Conservation (phyloP, 2,113 vertebrate genomes). For the Scophthalmus maximus region DNA sequence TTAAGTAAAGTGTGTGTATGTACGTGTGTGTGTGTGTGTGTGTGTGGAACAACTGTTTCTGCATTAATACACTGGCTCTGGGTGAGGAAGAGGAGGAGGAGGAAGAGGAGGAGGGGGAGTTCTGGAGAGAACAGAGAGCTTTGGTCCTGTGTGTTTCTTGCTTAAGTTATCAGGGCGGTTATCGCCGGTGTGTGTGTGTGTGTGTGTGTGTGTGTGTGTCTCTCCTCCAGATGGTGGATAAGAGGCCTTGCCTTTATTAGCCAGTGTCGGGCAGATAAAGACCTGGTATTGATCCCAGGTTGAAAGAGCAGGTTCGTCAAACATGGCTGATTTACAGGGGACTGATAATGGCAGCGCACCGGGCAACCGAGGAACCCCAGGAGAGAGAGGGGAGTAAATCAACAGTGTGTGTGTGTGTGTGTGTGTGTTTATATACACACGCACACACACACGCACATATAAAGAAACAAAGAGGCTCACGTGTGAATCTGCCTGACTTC, state of each 20-base stretch:
- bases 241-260: constrained; percentile 86
- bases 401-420: constrained; percentile 27
- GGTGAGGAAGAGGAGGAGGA: constrained; percentile 24
- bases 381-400: constrained; percentile 38
- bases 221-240: constrained; percentile 83
- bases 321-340: constrained; percentile 86
- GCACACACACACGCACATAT: constrained; percentile 34
- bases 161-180: constrained; percentile 76
- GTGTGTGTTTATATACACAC: not conserved
- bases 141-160: constrained; percentile 66
- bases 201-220: constrained; percentile 39
- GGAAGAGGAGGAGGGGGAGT: constrained; percentile 11
- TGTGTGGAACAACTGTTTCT: constrained; percentile 27
- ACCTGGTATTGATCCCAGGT: constrained; percentile 86
- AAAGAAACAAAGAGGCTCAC: constrained; percentile 31
- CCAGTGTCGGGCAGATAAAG: constrained; percentile 84
- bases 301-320: constrained; percentile 87
- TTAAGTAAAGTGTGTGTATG: not conserved
- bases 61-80: constrained; percentile 47
- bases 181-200: constrained; percentile 58
- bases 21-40: not conserved
- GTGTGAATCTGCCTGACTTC: constrained; percentile 32
- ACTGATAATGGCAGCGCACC: constrained; percentile 82
- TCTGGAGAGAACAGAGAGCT: constrained; percentile 39
- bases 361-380: constrained; percentile 79